phyloP scores from a whole-genome alignment of 2,113 vertebrate species.

The Periophthalmus modestus region DNA sequence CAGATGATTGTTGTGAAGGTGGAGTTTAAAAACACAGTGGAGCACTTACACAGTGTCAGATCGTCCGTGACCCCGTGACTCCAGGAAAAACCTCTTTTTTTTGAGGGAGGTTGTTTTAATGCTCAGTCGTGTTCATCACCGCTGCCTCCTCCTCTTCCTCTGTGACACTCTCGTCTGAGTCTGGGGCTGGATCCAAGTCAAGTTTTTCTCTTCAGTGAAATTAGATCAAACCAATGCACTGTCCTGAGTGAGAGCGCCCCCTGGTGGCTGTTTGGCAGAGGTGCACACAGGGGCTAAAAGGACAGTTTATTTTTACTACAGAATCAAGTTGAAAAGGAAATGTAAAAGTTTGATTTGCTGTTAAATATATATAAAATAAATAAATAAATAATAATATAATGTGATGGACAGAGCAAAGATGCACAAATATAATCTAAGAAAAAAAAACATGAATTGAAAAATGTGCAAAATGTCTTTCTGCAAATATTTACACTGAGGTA shows the following conservation, averaged over 20 bases:
- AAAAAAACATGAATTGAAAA: no score
- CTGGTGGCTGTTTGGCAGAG: background rate
- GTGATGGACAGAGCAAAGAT: background rate
- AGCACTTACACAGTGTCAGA: no score
- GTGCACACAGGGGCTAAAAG: background rate
- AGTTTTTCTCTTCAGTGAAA: constrained; percentile 5
- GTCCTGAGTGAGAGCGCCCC: background rate
- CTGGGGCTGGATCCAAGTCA: constrained; percentile 2
- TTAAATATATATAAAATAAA: no score
- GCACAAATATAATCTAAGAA: background rate
- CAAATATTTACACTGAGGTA: background rate
- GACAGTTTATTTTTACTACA: background rate
- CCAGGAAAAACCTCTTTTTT: no score
- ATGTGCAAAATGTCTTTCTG: background rate
- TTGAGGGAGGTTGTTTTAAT: no score
- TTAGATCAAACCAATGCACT: constrained; percentile 8
- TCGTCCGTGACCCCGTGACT: no score
- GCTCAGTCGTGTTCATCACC: no score
- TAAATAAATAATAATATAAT: background rate
- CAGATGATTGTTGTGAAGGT: no score
- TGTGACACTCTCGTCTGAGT: no score
- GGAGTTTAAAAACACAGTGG: no score
- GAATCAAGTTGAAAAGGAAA: background rate
- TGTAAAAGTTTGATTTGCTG: background rate
- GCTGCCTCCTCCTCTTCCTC: no score